Evolutionary conservation across 2,797 vertebrate species (phyloP).

Genomic region (Steatocranus sp.): DNA sequence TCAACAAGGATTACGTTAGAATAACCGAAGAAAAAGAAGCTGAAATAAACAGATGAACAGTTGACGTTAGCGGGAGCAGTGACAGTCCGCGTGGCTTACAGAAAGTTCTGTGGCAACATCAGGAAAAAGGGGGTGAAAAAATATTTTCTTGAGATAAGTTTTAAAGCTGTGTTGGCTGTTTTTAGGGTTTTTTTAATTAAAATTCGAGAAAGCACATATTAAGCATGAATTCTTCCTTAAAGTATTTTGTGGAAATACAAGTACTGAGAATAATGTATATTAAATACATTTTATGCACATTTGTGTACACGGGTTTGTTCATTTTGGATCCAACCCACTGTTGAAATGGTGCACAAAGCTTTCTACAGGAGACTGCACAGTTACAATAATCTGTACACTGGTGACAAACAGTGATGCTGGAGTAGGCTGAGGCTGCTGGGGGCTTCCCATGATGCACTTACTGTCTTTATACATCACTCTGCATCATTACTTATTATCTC

Average conservation of each 20-base stretch:
- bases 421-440: background rate
- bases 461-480: background rate
- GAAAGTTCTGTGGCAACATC: background rate
- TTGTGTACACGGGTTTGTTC: background rate
- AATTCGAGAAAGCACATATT: fast-evolving
- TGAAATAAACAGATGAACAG: fast-evolving
- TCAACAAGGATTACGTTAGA: background rate
- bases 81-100: fast-evolving
- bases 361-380: background rate
- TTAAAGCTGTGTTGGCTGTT: background rate
- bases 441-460: background rate
- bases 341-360: background rate
- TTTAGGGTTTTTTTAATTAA: background rate
- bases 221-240: background rate
- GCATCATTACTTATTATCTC: background rate
- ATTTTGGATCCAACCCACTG: background rate
- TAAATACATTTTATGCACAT: background rate
- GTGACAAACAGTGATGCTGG: background rate
- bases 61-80: background rate
- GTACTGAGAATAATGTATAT: background rate
- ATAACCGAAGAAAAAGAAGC: background rate
- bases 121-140: fast-evolving
- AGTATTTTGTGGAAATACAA: background rate
- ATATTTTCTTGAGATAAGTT: background rate
- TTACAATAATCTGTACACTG: background rate